phyloP scores from a whole-genome alignment of 2,113 vertebrate genomes.

The Menura novaehollandiae region DNA sequence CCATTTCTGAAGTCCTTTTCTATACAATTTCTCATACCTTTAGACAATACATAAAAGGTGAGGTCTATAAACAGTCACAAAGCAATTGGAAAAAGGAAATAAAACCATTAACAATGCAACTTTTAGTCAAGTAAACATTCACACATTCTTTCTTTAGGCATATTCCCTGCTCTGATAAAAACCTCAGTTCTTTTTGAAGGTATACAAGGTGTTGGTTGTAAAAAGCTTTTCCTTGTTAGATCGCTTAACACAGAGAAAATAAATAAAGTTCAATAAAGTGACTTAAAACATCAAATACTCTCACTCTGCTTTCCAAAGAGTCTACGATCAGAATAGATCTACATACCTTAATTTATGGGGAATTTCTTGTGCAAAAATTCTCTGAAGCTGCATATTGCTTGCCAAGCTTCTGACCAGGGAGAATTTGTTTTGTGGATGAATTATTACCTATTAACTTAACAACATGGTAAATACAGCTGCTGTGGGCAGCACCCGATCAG shows the following conservation, averaged over 20 bases:
- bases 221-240: not conserved
- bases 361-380: not conserved
- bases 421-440: slow-evolving; percentile 13
- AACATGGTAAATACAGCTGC: slow-evolving; percentile 3
- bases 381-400: not conserved
- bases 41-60: not conserved
- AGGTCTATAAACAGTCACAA: not conserved
- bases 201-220: not conserved
- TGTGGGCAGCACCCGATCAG: not conserved
- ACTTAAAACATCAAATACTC: not conserved
- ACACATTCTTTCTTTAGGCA: not conserved
- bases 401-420: not conserved
- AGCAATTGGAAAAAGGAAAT: not conserved
- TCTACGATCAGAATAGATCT: not conserved
- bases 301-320: not conserved
- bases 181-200: not conserved
- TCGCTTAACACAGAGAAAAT: not conserved
- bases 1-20: not conserved
- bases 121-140: not conserved
- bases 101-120: not conserved
- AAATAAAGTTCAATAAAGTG: not conserved
- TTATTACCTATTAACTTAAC: slow-evolving; percentile 8
- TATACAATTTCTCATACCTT: not conserved
- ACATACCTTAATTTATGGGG: not conserved
- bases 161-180: not conserved